Evolutionary conservation across 2,888 invertebrate species (phyloP).

Genomic region (Odontocerum albicorne): DNA sequence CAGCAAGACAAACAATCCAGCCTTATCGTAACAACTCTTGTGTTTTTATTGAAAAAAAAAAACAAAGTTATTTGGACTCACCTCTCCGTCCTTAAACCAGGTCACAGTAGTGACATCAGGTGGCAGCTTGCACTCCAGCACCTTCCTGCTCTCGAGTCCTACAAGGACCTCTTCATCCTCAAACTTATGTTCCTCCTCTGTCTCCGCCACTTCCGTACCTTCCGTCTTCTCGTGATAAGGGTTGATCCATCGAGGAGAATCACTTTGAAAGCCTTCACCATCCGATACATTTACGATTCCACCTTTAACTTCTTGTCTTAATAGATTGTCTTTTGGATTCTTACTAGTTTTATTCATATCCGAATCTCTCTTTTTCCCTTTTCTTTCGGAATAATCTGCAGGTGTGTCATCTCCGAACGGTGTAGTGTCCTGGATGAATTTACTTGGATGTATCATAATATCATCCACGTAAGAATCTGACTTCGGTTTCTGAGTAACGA

Average conservation of each 20-base stretch:
- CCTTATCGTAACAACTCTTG: too few species aligned
- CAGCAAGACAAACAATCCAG: too few species aligned
- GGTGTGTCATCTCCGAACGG: background rate
- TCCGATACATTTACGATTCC: background rate
- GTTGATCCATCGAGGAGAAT: background rate
- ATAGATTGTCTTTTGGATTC: background rate
- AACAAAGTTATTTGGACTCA: conserved; percentile 3
- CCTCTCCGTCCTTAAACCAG: conserved; percentile 30
- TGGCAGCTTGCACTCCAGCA: conserved; percentile 22
- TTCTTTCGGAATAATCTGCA: background rate
- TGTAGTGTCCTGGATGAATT: conserved; percentile 18
- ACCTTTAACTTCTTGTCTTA: background rate
- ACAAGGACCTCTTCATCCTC: conserved; percentile 20
- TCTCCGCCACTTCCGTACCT: too few species aligned
- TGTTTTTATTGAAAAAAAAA: too few species aligned
- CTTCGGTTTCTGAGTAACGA: background rate
- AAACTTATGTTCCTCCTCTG: too few species aligned
- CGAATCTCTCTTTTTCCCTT: background rate
- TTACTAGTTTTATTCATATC: background rate
- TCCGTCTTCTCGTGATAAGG: background rate
- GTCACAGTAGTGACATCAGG: conserved; percentile 8
- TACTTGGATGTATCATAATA: conserved; percentile 30
- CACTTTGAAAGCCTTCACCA: background rate
- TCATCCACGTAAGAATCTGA: conserved; percentile 26
- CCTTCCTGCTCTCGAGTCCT: conserved; percentile 16